Evolutionary conservation across 2,888 invertebrate species (phyloP), one percentile per base, ranked within the genome.

Genomic region (Smittia aterrima): DNA sequence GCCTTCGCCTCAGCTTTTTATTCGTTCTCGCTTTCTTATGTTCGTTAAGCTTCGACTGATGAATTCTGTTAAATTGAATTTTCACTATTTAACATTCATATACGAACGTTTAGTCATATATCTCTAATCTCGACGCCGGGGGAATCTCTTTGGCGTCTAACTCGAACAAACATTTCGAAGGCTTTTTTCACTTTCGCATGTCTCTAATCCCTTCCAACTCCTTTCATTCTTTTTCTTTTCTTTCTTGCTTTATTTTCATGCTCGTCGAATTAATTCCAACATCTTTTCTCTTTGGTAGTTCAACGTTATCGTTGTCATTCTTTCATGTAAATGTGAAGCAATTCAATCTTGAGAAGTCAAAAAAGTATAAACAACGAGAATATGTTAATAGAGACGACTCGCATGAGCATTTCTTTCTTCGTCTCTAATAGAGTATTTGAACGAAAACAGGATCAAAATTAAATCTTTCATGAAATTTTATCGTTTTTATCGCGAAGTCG

Each of bases 41-140:
- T 32, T 40, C 66, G 66, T 66, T 72, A 72, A 72, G 72, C 72
- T 62, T 47, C 62, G 20, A 54, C 72, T 72, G 72, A 72, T 72
- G 72, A 72, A 54, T 72, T 72, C 53, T 72, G 72, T 72, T 32
- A 72, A 72, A 72, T 72, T 72, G 72, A 72, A 72, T 72, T 72
- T 72, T 72, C 72, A 72, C 72, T 72, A 72, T 72, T 72, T 72
- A 72, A 54, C 72, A 72, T 72, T 72, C 72, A 71, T 71, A 54
- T 62, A 62, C 72, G 20, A 58, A 18, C 54, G 62, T 72, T 72
- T 62, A 54, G 58, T 58, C 58, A 72, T 72, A 62, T 62, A 72
- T 72, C 70, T 70, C 72, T 72, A 72, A 72, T 72, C 72, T 72
- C 22, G 58, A 62, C 62, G 58, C 58, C 72, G 38, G 58, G 24